Evolutionary conservation across 2,888 invertebrate genomes (phyloP), one percentile per base, ranked within the genome.

Genomic region (Cephus spinipes): DNA sequence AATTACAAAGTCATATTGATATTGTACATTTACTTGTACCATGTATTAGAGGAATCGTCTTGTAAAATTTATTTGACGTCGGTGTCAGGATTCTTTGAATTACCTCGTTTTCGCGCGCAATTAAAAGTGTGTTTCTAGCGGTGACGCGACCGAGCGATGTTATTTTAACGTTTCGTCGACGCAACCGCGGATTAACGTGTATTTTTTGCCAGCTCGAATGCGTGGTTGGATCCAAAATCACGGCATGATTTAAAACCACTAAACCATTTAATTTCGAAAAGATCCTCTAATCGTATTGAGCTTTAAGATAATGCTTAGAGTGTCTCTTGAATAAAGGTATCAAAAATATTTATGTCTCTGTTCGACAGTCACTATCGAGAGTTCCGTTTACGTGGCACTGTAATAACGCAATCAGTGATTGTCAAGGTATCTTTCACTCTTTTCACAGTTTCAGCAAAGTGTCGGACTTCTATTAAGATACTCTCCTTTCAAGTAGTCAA

Each of bases 111-210:
- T 55, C 23, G 23, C 55, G 55, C 23, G 55, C 55, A 55, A 55
- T 55, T 55, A 55, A 23, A 55, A 55, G 23, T 23, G 6, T 9
- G 55, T 55, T 55, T 55, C 55, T 55, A 31, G 71, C 71, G 71
- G 71, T 71, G 71, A 71, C 71, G 71, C 71, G 71, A 31, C 12
- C n/a, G 71, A 33, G 71, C 71, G 2, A 31, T 33, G 83, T 85
- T 85, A 87, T 88, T 87, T 86, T 87, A 87, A 87, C 81, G 80
- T 78, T 77, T 76, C 69, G 73, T 76, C 77, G 80, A 71, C 55
- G 55, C 55, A 55, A 55, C 71, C 31, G 71, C 33, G 71, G 31
- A 71, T 32, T 71, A 71, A 33, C 71, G 71, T 33, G 32, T 71
- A 71, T 71, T 71, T 71, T 71, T 32, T 31, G 71, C 12, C 33